Evolutionary conservation across 2,888 invertebrate genomes (phyloP).

Genomic region (Zaprionus obscuricornis): DNA sequence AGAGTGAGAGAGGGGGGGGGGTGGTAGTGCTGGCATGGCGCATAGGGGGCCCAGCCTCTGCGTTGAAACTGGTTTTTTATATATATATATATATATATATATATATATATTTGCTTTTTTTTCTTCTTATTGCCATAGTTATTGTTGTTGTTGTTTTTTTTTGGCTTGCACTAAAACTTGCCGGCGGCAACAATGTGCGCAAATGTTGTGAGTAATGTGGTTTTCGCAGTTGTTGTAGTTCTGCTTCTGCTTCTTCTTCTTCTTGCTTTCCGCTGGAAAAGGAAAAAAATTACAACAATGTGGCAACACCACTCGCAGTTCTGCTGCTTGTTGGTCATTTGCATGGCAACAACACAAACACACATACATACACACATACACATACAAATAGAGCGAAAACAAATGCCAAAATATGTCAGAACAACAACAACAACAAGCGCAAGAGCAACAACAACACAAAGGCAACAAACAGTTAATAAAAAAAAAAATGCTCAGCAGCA

Average conservation of each 20-base stretch:
- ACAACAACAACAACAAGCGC: constrained; percentile 20
- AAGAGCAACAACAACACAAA: constrained; percentile 12
- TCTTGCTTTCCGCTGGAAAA: constrained; percentile 21
- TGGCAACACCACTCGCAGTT: constrained; percentile 41
- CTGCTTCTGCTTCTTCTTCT: constrained; percentile 4
- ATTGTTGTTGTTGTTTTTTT: too few relatives aligned
- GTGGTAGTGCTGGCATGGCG: too few relatives aligned
- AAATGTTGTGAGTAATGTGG: constrained; percentile 23
- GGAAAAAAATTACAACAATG: constrained; percentile 17
- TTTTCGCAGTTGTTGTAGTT: too few relatives aligned
- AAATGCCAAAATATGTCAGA: constrained; percentile 46
- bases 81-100: neutral
- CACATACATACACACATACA: constrained; percentile 3
- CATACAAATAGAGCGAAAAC: too few relatives aligned
- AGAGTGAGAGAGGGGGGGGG: neutral
- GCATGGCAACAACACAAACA: constrained; percentile 56
- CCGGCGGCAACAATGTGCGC: constrained; percentile 5
- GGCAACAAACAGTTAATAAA: neutral
- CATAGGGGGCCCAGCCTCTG: too few relatives aligned
- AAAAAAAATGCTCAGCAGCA: constrained; percentile 6
- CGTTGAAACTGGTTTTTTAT: constrained; percentile 30
- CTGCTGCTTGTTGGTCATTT: constrained; percentile 29
- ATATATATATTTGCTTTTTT: too few relatives aligned
- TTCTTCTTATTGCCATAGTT: too few relatives aligned
- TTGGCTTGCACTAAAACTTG: constrained; percentile 24